Conservation (phyloP, 2,888 invertebrate species). For the Pedicia rivosa region DNA sequence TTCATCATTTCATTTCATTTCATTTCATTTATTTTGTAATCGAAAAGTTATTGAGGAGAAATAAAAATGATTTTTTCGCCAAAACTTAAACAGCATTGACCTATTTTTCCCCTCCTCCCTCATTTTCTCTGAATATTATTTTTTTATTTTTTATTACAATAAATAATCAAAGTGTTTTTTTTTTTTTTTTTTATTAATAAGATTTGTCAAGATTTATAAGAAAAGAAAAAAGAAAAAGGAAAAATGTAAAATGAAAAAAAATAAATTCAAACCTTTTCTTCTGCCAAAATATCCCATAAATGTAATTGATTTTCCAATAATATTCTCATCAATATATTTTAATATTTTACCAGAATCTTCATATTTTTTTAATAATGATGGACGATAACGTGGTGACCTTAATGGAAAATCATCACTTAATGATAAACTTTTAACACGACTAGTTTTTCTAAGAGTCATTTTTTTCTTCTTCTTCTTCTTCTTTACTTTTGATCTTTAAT, state of each 20-base stretch:
- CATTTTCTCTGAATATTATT: no score
- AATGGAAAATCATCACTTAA: slow-evolving; percentile 29
- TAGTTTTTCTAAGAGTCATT: slow-evolving; percentile 14
- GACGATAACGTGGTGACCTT: slow-evolving; percentile 14
- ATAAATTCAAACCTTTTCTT: slow-evolving; percentile 47
- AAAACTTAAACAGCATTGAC: no score
- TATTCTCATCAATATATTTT: slow-evolving; percentile 63
- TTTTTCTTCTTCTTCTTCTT: neutral
- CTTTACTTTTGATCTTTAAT: no score
- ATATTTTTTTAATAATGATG: slow-evolving; percentile 34
- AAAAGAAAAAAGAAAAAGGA: neutral
- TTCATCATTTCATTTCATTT: no score
- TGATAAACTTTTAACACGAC: slow-evolving; percentile 25
- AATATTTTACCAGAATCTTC: slow-evolving; percentile 56
- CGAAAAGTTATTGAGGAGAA: no score
- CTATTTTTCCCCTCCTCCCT: no score
- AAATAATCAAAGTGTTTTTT: no score
- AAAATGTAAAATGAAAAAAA: neutral
- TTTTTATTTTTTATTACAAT: no score
- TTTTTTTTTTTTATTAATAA: no score
- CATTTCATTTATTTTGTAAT: no score
- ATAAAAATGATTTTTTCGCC: no score
- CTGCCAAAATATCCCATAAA: slow-evolving; percentile 73
- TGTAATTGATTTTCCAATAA: slow-evolving; percentile 64
- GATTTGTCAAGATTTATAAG: no score